Evolutionary conservation across 1,140 invertebrate species (phyloP).

Genomic region (Drosophila busckii): DNA sequence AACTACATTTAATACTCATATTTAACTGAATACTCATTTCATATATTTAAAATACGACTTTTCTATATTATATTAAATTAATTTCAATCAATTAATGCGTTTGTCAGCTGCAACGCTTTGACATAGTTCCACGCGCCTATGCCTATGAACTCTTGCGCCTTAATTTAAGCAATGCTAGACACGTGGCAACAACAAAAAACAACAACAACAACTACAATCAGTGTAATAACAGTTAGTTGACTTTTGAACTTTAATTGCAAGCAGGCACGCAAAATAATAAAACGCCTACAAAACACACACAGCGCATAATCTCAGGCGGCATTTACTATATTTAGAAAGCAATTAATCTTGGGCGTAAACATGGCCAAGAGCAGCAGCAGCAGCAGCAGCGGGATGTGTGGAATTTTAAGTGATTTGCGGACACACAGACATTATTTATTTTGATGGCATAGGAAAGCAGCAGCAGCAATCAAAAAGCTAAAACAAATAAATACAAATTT

Average conservation of each 20-base stretch:
- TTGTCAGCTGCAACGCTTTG: no score
- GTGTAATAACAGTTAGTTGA: constrained; percentile 27
- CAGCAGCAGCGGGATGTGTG: constrained; percentile 28
- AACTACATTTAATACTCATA: no score
- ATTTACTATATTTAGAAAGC: constrained; percentile 49
- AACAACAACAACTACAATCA: constrained; percentile 24
- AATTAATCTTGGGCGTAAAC: constrained; percentile 49
- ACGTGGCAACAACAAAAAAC: constrained; percentile 24
- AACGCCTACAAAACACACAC: constrained; percentile 17
- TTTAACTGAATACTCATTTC: no score
- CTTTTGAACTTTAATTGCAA: constrained; percentile 40
- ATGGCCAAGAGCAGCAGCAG: constrained; percentile 8
- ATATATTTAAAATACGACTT: no score
- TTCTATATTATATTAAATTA: no score
- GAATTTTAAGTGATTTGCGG: constrained; percentile 73
- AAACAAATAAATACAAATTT: constrained; percentile 34
- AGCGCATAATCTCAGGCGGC: background rate
- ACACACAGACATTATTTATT: constrained; percentile 58
- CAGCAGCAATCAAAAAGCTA: constrained; percentile 2
- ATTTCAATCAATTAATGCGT: no score
- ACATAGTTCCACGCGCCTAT: constrained; percentile 5
- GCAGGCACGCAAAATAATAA: constrained; percentile 56
- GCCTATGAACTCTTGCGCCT: no score
- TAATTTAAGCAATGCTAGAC: background rate
- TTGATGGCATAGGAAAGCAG: constrained; percentile 26